A percentile compares a stretch with the other conserved stretches of the same genome.
Evolutionary conservation across 2,113 vertebrate genomes (phyloP).

Genomic region (Thunnus maccoyii): DNA sequence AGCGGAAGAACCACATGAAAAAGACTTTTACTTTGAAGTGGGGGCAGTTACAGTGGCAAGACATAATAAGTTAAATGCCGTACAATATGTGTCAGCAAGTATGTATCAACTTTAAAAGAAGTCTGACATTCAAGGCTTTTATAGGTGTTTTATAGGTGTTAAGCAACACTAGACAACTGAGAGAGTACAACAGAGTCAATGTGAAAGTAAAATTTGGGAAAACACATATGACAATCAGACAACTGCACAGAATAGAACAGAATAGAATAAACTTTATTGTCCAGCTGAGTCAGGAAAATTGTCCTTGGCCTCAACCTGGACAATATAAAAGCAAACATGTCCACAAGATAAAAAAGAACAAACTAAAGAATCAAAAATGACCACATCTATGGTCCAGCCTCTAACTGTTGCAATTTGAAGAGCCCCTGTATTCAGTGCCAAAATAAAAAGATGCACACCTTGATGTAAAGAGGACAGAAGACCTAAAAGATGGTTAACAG

Average conservation of each 20-base stretch:
- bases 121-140: neutral
- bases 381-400: neutral
- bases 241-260: neutral
- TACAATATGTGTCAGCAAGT: neutral
- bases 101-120: constrained; percentile 31
- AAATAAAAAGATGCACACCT: neutral
- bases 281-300: too few species aligned
- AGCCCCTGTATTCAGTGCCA: neutral
- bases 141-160: neutral
- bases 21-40: constrained; percentile 45
- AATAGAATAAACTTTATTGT: too few species aligned
- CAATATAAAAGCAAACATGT: too few species aligned
- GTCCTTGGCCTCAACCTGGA: too few species aligned
- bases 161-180: neutral
- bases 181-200: neutral
- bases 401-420: neutral
- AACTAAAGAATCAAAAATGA: neutral
- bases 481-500: neutral
- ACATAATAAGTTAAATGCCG: neutral
- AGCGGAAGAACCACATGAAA: constrained; percentile 23
- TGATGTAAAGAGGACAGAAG: neutral
- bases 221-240: neutral
- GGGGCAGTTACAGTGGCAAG: constrained; percentile 4
- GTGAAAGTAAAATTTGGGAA: neutral
- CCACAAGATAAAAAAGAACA: too few species aligned